phyloP scores from a whole-genome alignment of 2,113 vertebrate genomes.

The Scalopus aquaticus region DNA sequence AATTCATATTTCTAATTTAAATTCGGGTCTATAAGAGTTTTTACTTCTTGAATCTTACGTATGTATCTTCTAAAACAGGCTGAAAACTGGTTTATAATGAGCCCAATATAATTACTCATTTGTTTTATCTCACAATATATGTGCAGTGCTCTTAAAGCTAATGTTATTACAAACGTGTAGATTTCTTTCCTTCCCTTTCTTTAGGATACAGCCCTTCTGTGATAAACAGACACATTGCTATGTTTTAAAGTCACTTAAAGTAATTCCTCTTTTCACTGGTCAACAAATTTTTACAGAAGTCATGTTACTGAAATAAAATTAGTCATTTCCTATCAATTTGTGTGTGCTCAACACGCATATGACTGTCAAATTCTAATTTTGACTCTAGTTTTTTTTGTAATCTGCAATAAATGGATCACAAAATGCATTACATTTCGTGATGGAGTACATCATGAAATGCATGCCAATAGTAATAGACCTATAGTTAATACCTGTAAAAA shows the following conservation, averaged over 20 bases:
- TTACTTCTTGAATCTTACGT: background rate
- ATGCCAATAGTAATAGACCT: too few species aligned
- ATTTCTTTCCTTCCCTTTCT: slow-evolving; percentile 3
- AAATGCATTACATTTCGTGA: too few species aligned
- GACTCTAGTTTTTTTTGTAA: too few species aligned
- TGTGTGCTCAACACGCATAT: too few species aligned
- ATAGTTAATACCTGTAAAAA: too few species aligned
- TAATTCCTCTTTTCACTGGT: slow-evolving; percentile 1
- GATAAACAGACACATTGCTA: background rate
- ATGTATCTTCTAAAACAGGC: background rate
- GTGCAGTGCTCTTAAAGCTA: background rate
- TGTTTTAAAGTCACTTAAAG: slow-evolving; percentile 4
- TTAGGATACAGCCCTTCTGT: background rate
- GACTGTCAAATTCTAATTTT: too few species aligned
- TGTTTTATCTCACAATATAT: background rate
- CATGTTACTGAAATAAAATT: too few species aligned
- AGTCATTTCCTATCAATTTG: too few species aligned
- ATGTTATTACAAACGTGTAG: background rate
- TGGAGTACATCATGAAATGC: too few species aligned
- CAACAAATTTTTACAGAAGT: too few species aligned
- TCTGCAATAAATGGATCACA: too few species aligned
- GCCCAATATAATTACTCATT: background rate
- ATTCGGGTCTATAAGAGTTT: background rate
- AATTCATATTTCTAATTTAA: background rate
- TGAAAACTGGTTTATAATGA: background rate